These are phyloP conservation scores for Magallana gigas DNA, from an alignment of 1,140 invertebrate species.

Conservation along the genomic window DNA sequence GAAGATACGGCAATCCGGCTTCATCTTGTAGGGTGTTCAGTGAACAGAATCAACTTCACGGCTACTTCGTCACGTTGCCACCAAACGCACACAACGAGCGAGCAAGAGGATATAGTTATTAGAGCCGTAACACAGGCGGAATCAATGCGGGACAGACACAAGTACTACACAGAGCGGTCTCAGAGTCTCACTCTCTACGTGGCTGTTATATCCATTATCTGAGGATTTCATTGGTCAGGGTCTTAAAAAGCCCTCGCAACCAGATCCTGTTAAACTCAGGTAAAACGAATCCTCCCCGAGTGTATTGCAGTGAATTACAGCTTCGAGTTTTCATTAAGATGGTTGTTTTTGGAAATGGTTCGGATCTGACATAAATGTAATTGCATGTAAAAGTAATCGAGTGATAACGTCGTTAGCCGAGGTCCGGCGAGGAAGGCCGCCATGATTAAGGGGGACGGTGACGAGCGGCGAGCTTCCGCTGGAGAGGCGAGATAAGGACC, in stretches of 20 bases:
- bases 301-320: too few species aligned
- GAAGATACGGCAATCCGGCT: not conserved
- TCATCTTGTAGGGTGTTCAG: not conserved
- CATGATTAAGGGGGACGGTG: too few species aligned
- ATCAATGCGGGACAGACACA: not conserved
- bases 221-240: conserved; percentile 10
- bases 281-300: too few species aligned
- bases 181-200: not conserved
- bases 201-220: conserved; percentile 6
- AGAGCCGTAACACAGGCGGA: not conserved
- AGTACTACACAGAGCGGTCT: not conserved
- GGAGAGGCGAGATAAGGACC: not conserved
- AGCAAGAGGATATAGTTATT: not conserved
- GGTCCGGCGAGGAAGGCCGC: too few species aligned
- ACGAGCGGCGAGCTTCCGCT: not conserved
- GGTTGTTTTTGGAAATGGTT: too few species aligned
- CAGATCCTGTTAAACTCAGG: not conserved
- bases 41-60: not conserved
- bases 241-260: not conserved
- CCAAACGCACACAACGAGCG: not conserved
- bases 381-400: too few species aligned
- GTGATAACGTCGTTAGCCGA: too few species aligned
- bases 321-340: too few species aligned
- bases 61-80: not conserved
- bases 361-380: too few species aligned